These are phyloP conservation scores for Heliconius eleuchia DNA, from an alignment of 1,140 invertebrate genomes.

Conservation along the genomic window DNA sequence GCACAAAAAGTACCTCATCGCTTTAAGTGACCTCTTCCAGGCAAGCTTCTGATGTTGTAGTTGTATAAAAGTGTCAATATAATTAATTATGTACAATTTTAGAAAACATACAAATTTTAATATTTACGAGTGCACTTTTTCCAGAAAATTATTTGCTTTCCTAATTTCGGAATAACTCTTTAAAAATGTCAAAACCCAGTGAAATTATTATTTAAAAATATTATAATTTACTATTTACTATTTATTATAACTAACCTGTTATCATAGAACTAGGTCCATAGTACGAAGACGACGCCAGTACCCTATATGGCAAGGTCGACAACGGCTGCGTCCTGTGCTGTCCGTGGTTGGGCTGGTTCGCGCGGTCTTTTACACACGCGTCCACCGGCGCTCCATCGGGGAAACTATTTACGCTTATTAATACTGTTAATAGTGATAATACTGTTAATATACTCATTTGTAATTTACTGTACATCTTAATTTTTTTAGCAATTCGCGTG, in stretches of 20 bases:
- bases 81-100: too few relatives aligned
- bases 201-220: too few relatives aligned
- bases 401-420: slow-evolving; percentile 73
- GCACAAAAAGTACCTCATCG: too few relatives aligned
- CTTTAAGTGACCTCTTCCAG: too few relatives aligned
- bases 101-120: too few relatives aligned
- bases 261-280: slow-evolving; percentile 86
- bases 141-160: too few relatives aligned
- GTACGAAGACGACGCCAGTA: slow-evolving; percentile 83
- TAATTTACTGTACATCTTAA: background rate
- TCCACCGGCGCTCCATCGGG: slow-evolving; percentile 90
- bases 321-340: slow-evolving; percentile 84
- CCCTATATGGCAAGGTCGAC: slow-evolving; percentile 84
- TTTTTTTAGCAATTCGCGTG: background rate
- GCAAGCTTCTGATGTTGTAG: too few relatives aligned
- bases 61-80: too few relatives aligned
- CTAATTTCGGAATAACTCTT: too few relatives aligned
- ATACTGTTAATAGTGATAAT: slow-evolving; percentile 38
- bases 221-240: too few relatives aligned
- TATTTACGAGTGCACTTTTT: too few relatives aligned
- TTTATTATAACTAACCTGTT: slow-evolving; percentile 76
- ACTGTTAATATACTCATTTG: slow-evolving; percentile 55
- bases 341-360: slow-evolving; percentile 88
- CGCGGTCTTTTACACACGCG: slow-evolving; percentile 86
- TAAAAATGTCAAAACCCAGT: too few relatives aligned